Evolutionary conservation across 1,140 invertebrate genomes (phyloP).

Genomic region (Cotesia chilonis): DNA sequence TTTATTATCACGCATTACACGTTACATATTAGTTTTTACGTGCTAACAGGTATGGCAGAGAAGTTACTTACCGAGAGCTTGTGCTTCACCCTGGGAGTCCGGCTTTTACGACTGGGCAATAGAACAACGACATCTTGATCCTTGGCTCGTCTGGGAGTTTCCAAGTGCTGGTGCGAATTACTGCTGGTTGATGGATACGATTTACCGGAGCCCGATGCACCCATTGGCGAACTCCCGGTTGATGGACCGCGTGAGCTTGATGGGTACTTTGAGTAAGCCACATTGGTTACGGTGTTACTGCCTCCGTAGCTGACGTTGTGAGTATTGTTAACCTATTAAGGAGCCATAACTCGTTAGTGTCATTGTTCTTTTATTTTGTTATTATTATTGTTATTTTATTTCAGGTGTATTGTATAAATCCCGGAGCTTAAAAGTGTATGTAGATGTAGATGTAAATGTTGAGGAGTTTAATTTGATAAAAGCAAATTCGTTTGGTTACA

Average conservation of each 20-base stretch:
- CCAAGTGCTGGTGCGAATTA: not conserved
- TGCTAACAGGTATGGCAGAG: not conserved
- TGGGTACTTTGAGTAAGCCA: constrained; percentile 69
- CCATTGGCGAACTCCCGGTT: constrained; percentile 25
- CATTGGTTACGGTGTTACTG: constrained; percentile 69
- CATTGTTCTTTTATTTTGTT: not conserved
- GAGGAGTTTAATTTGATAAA: no score
- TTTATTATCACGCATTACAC: no score
- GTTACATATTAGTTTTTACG: not conserved
- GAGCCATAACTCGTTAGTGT: no score
- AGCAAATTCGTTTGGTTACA: not conserved
- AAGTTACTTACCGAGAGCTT: constrained; percentile 56
- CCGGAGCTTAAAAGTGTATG: not conserved
- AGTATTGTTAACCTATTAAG: constrained; percentile 71
- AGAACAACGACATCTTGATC: constrained; percentile 58
- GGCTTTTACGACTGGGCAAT: constrained; percentile 54
- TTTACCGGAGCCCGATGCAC: constrained; percentile 35
- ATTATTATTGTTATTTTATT: not conserved
- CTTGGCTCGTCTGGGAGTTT: constrained; percentile 40
- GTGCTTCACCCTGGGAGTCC: constrained; percentile 54
- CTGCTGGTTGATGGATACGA: constrained; percentile 39
- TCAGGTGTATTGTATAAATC: no score
- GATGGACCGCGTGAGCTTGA: constrained; percentile 47
- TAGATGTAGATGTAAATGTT: not conserved
- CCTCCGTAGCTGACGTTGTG: constrained; percentile 75